Percentiles rank a stretch among this genome's conserved stretches.
These are phyloP conservation scores for Drosophila subpulchrella DNA, from an alignment of 1,140 invertebrate genomes.

Conservation along the genomic window DNA sequence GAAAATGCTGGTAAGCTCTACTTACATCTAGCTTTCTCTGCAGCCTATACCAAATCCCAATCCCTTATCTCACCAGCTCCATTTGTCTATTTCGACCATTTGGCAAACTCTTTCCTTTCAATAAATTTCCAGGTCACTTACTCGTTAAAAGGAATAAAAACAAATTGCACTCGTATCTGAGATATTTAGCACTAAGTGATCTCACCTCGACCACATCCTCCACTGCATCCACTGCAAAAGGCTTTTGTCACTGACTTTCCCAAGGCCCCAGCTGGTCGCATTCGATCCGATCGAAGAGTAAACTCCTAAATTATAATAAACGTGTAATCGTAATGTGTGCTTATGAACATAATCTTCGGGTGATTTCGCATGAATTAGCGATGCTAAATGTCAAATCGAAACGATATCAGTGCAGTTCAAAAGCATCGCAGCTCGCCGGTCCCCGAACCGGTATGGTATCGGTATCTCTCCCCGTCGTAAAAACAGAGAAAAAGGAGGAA, in stretches of 20 bases:
- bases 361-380: slow-evolving; percentile 83
- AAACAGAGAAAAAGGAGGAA: slow-evolving; percentile 37
- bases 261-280: slow-evolving; percentile 24
- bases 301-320: slow-evolving; percentile 84
- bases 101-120: slow-evolving; percentile 17
- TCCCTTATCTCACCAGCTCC: slow-evolving; percentile 26
- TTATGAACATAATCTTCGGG: slow-evolving; percentile 82
- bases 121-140: slow-evolving; percentile 17
- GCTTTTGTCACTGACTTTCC: slow-evolving; percentile 49
- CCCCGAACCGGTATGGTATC: slow-evolving; percentile 47
- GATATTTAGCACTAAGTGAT: slow-evolving; percentile 39
- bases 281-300: slow-evolving; percentile 40
- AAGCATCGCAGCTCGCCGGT: slow-evolving; percentile 38
- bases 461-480: slow-evolving; percentile 32
- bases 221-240: slow-evolving; percentile 12
- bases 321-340: slow-evolving; percentile 84
- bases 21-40: slow-evolving; percentile 12
- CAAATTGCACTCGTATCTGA: slow-evolving; percentile 13
- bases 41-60: not conserved
- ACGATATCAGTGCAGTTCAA: slow-evolving; percentile 65
- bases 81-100: slow-evolving; percentile 22
- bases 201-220: slow-evolving; percentile 2
- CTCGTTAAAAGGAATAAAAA: slow-evolving; percentile 15
- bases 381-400: slow-evolving; percentile 78
- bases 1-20: not conserved